Evolutionary conservation across 2,888 invertebrate genomes (phyloP), one percentile per base, ranked within the genome.

Genomic region (Amaurobius ferox): DNA sequence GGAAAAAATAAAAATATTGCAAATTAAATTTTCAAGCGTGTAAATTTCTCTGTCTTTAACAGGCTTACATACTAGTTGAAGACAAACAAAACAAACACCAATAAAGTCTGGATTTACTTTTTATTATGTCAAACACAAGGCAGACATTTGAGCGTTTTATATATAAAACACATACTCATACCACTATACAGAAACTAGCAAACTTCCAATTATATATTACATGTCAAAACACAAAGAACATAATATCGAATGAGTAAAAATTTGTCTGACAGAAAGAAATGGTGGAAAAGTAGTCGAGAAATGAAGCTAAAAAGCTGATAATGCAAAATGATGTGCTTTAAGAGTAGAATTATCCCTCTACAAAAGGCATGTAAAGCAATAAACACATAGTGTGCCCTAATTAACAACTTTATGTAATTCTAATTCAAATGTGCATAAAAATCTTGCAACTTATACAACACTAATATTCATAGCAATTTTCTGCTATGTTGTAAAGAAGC

Each of bases 131-230:
- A 78, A 78, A 78, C 70, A 79, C 62, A 79, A 79, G 79, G 79
- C 71, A 71, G 64, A 78, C 78, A 78, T 39, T 62, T 78, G 39
- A 40, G 40, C 40, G 40, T 40, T 39, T 68, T 28, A 64, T 40
- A 68, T 68, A 68, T 68, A 68, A 68, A 68, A 68, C 68, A 66
- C 66, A 68, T 23, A 68, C 13, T 39, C 28, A 40, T 68, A 40
- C 35, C 79, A 81, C 70, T 76, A 74, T 80, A 73, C 80, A 80
- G 55, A 74, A 80, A 74, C 79, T 79, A 79, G 80, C 66, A 73
- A 44, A 62, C 23, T 74, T 68, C 35, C 55, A 68, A 23, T 66
- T 55, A 55, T 78, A 67, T 68, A 73, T 74, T 67, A 80, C 80
- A 74, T 23, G 39, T 73, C 28, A 55, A n/a, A 73, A 67, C 29